Conservation (phyloP, 2,888 invertebrate genomes). For the Timema podura region DNA sequence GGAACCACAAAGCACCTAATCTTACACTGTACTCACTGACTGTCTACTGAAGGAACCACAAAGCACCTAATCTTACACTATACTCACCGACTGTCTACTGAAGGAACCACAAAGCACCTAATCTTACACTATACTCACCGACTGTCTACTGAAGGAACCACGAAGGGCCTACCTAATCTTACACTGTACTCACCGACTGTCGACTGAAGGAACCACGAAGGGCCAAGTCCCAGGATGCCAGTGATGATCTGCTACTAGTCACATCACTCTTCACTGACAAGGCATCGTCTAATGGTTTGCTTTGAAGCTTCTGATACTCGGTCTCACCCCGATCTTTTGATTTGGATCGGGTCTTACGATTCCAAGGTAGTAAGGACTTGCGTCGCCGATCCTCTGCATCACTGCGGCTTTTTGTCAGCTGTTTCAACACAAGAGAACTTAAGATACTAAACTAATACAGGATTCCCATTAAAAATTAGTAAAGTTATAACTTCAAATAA, state of each 20-base stretch:
- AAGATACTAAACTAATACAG: neutral
- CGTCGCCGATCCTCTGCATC: constrained; percentile 86
- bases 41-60: too few relatives aligned
- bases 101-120: too few relatives aligned
- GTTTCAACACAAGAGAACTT: constrained; percentile 12
- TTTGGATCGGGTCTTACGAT: constrained; percentile 63
- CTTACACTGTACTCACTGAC: too few relatives aligned
- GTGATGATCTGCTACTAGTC: constrained; percentile 57
- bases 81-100: too few relatives aligned
- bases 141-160: too few relatives aligned
- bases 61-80: too few relatives aligned
- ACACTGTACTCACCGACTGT: constrained; percentile 35
- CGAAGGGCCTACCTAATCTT: constrained; percentile 25
- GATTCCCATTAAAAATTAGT: neutral
- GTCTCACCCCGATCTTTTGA: constrained; percentile 46
- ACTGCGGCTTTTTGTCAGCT: constrained; percentile 78
- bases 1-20: too few relatives aligned
- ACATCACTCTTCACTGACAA: constrained; percentile 46
- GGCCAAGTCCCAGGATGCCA: constrained; percentile 57
- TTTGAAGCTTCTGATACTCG: constrained; percentile 47
- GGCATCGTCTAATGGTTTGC: constrained; percentile 45
- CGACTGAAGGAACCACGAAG: constrained; percentile 48
- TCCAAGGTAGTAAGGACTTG: constrained; percentile 87
- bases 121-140: too few relatives aligned
- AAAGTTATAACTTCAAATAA: neutral